These are phyloP conservation scores for Entosphenus tridentatus DNA, from an alignment of 2,113 vertebrate species.

Conservation along the genomic window DNA sequence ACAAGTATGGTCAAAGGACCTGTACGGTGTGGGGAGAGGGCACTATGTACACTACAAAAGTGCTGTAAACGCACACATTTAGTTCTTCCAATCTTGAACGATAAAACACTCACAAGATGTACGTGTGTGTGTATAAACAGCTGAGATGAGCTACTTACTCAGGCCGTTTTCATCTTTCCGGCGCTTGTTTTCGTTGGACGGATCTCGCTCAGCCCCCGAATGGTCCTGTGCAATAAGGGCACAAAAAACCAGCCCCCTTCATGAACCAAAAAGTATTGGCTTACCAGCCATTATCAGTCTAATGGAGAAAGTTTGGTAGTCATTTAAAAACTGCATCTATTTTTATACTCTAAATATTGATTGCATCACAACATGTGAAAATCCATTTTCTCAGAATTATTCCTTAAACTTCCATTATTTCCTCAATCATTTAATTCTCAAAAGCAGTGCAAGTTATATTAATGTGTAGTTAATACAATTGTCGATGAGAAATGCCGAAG, in stretches of 20 bases:
- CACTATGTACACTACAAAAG: no score
- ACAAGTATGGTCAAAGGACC: no score
- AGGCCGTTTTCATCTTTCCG: slow-evolving; percentile 67
- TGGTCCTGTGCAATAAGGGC: slow-evolving; percentile 30
- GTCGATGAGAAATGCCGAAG: no score
- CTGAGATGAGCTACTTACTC: slow-evolving; percentile 23
- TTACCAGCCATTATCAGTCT: not conserved
- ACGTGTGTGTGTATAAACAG: no score
- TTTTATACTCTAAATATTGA: not conserved
- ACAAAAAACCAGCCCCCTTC: not conserved
- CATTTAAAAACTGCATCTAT: not conserved
- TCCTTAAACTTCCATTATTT: not conserved
- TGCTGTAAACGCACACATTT: no score
- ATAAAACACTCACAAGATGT: no score
- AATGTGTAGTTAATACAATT: no score
- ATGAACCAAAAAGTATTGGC: not conserved
- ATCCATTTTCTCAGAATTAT: not conserved
- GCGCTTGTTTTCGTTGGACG: slow-evolving; percentile 43
- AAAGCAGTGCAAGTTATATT: no score
- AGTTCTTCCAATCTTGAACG: no score
- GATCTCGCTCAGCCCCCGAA: slow-evolving; percentile 52
- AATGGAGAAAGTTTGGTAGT: not conserved
- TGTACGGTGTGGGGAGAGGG: no score
- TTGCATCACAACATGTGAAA: not conserved
- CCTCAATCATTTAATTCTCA: no score